phyloP scores from a whole-genome alignment of 2,113 vertebrate genomes.

The Opisthocomus hoazin region DNA sequence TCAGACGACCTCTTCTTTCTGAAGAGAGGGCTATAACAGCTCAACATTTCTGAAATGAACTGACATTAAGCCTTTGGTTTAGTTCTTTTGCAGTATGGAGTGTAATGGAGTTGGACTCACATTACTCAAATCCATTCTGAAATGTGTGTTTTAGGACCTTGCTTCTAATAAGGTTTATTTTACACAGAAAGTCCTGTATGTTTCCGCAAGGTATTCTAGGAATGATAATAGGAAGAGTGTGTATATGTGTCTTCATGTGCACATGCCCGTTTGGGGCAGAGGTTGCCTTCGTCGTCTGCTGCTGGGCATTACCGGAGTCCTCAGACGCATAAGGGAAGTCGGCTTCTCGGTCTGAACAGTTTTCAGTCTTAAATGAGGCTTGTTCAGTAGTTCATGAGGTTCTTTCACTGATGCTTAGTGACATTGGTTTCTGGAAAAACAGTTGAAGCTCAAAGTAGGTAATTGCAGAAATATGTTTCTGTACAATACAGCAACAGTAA shows the following conservation, averaged over 20 bases:
- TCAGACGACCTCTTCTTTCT: not conserved
- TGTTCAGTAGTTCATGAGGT: not conserved
- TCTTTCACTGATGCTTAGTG: not conserved
- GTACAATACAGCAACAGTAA: not conserved
- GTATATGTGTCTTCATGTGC: too few species aligned
- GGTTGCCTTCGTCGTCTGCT: not conserved
- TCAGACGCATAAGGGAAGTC: not conserved
- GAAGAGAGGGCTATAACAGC: not conserved
- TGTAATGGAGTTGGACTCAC: not conserved
- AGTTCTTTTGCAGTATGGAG: not conserved
- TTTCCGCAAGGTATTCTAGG: not conserved
- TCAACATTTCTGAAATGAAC: not conserved
- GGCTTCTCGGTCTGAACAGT: not conserved
- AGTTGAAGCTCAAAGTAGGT: not conserved
- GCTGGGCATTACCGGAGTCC: not conserved
- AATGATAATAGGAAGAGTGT: not conserved
- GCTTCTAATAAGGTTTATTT: not conserved
- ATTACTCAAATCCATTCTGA: not conserved
- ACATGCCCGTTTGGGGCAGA: accelerated
- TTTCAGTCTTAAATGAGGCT: not conserved
- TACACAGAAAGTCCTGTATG: not conserved
- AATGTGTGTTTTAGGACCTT: not conserved
- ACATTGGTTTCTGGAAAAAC: not conserved
- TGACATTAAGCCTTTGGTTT: not conserved
- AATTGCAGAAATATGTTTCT: not conserved